Evolutionary conservation across 1,140 invertebrate genomes (phyloP).

Genomic region (Zelostemma sp.): DNA sequence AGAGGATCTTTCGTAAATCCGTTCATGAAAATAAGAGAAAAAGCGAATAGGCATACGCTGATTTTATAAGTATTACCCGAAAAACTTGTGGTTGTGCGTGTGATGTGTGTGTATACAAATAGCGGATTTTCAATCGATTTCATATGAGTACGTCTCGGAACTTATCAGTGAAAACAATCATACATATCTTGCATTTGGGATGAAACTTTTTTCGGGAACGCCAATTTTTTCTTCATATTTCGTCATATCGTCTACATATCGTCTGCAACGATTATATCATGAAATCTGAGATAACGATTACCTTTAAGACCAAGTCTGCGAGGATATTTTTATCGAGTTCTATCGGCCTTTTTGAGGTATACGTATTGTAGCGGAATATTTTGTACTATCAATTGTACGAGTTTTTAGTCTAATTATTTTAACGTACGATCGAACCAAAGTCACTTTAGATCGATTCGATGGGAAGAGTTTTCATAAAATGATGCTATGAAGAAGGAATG

Average conservation of each 20-base stretch:
- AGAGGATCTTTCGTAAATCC: slow-evolving; percentile 19
- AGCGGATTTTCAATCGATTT: slow-evolving; percentile 15
- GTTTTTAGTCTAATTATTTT: too few species aligned
- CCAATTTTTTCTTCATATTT: slow-evolving; percentile 23
- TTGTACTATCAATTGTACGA: too few species aligned
- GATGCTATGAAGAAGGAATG: too few species aligned
- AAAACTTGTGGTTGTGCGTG: neutral
- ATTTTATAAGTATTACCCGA: slow-evolving; percentile 14
- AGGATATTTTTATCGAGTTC: too few species aligned
- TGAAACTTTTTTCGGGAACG: slow-evolving; percentile 15
- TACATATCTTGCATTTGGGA: slow-evolving; percentile 33
- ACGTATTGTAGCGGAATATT: too few species aligned
- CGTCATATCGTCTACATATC: slow-evolving; percentile 37
- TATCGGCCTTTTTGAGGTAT: too few species aligned
- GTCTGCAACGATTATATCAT: slow-evolving; percentile 16
- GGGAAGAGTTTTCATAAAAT: too few species aligned
- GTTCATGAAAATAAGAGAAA: neutral
- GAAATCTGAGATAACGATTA: neutral
- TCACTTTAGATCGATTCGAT: too few species aligned
- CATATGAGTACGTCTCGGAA: slow-evolving; percentile 4
- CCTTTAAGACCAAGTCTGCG: too few species aligned
- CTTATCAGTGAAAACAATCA: slow-evolving; percentile 18
- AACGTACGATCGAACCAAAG: too few species aligned
- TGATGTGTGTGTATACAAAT: slow-evolving; percentile 13
- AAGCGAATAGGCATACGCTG: neutral